Base-by-base conservation (phyloP, 2,888 invertebrate genomes). In the Gisinianus flammeolus region DNA sequence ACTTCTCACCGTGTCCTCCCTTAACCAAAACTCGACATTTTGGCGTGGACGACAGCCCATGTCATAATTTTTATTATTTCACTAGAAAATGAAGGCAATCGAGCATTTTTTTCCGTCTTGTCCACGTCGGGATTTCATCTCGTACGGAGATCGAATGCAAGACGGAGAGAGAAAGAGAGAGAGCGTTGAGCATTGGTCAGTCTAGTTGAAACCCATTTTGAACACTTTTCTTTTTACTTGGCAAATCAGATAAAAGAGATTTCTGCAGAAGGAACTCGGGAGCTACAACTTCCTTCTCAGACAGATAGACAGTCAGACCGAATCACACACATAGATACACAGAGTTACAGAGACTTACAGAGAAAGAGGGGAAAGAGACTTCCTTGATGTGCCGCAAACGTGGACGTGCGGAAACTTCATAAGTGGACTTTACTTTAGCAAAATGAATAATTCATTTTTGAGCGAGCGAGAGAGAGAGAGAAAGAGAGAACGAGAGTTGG, bases 391-490 rank as follows among this genome's bases (percentile, higher is more conserved):
- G 52, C 64, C 35, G 71, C 28, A 44, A 68, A 66, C 26, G 67
- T 75, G 56, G 79, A 79, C 81, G 79, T 81, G 79, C 56, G 69
- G 76, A 79, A 79, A 79, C 79, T 81, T 76, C 62, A 66, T 28
- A 78, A 79, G 79, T 79, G 79, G 81, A 79, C 76, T 58, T 75
- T 70, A 79, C 66, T 74, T 44, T 67, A 78, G 74, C 76, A 75
- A 81, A 77, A 81, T 81, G 81, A 81, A 81, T 81, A 77, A 81
- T 81, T 81, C 81, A 81, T 81, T 75, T 73, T 76, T 79, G 68
- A 79, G 28, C 44, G 54, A 71, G 67, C 10, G 62, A 62, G 58
- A 10, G 58, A 58, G 58, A 10, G 58, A 58, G 58, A 19, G 58
- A 58, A 22, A 2, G 62, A 62, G 62, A 62, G 62, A 62, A 26